A percentile compares a stretch with the other conserved stretches of the same genome.
Evolutionary conservation across 2,888 invertebrate species (phyloP).

Genomic region (Phalera bucephala): DNA sequence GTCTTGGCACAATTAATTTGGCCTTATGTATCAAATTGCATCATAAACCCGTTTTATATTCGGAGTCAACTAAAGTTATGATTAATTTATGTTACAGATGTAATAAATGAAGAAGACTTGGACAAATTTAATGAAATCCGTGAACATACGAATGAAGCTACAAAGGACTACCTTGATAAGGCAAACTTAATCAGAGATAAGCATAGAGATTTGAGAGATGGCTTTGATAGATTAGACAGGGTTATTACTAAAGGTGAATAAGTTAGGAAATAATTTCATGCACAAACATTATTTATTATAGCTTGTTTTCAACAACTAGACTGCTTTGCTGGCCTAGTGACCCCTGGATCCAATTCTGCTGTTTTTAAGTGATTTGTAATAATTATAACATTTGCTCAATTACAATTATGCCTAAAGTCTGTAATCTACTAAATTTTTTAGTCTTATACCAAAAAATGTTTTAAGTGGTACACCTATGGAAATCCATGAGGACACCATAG

Average conservation of each 20-base stretch:
- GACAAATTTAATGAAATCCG: conserved; percentile 88
- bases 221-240: conserved; percentile 89
- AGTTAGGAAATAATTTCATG: no score
- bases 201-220: conserved; percentile 89
- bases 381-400: no score
- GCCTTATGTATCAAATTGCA: neutral
- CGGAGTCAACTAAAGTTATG: neutral
- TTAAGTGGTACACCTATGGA: no score
- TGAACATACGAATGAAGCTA: conserved; percentile 76
- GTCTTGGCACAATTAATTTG: neutral
- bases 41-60: neutral
- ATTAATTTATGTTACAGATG: conserved; percentile 79
- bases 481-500: no score
- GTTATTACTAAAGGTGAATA: conserved; percentile 86
- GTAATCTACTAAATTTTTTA: no score
- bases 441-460: no score
- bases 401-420: no score
- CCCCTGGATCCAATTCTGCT: no score
- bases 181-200: conserved; percentile 88
- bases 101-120: conserved; percentile 88
- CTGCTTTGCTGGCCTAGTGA: no score
- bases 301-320: no score
- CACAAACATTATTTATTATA: no score
- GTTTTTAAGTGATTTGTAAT: no score
- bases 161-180: conserved; percentile 85